Evolutionary conservation across 2,113 vertebrate genomes (phyloP).

Genomic region (Aythya baeri): DNA sequence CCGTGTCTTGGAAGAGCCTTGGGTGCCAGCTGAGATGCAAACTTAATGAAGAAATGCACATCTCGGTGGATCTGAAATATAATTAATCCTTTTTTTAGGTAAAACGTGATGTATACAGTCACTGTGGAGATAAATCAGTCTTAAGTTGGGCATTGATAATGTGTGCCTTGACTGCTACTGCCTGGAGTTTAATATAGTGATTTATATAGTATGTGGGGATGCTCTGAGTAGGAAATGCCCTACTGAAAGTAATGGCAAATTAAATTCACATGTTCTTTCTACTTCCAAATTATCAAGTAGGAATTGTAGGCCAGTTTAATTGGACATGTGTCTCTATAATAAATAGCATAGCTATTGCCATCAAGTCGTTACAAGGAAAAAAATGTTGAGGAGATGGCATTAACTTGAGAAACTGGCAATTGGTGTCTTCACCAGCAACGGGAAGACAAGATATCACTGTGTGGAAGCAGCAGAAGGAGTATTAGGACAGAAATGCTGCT

Average conservation of each 20-base stretch:
- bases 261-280: not conserved
- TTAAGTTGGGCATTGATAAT: not conserved
- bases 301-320: not conserved
- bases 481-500: not conserved
- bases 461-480: not conserved
- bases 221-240: not conserved
- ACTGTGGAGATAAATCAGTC: not conserved
- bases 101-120: not conserved
- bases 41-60: not conserved
- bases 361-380: not conserved
- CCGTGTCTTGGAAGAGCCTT: not conserved
- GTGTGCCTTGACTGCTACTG: not conserved
- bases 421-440: not conserved
- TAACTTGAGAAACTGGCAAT: not conserved
- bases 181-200: not conserved
- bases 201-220: not conserved
- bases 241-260: not conserved
- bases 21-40: not conserved
- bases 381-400: not conserved
- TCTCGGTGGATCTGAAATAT: not conserved
- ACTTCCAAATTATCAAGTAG: not conserved
- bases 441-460: not conserved
- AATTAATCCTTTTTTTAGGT: not conserved
- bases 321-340: not conserved
- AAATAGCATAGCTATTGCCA: not conserved